Conservation (phyloP, 2,888 invertebrate species). For the Chromoteleia sp. region DNA sequence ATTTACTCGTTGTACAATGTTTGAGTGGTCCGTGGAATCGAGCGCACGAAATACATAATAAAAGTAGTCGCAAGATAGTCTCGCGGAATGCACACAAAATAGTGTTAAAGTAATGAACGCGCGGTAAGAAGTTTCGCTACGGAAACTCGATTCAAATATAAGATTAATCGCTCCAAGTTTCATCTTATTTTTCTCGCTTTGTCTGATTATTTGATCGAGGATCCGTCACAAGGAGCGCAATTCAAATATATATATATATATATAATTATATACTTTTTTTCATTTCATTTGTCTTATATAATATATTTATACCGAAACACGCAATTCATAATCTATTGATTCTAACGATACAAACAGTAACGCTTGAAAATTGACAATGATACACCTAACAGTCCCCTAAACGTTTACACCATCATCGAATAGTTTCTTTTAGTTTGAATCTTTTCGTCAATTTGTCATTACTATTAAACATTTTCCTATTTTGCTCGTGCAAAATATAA, state of each 20-base stretch:
- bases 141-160: not conserved
- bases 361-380: constrained; percentile 72
- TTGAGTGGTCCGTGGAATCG: constrained; percentile 81
- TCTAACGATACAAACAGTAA: constrained; percentile 71
- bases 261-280: constrained; percentile 40
- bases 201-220: constrained; percentile 77
- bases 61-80: not conserved
- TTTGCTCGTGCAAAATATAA: constrained; percentile 60
- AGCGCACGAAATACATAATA: constrained; percentile 64
- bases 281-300: constrained; percentile 37
- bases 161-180: not conserved
- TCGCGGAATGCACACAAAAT: not conserved
- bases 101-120: not conserved
- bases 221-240: constrained; percentile 69
- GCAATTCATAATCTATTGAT: constrained; percentile 64
- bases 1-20: constrained; percentile 82
- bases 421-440: constrained; percentile 38
- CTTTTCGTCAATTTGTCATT: constrained; percentile 18
- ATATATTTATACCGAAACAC: constrained; percentile 61
- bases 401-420: constrained; percentile 59
- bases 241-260: constrained; percentile 58
- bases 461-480: constrained; percentile 27
- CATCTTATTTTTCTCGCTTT: not conserved
- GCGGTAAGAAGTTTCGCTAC: not conserved
- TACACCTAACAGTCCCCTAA: constrained; percentile 70